Conservation (phyloP, 2,888 invertebrate species). For the Platynereis dumerilii region DNA sequence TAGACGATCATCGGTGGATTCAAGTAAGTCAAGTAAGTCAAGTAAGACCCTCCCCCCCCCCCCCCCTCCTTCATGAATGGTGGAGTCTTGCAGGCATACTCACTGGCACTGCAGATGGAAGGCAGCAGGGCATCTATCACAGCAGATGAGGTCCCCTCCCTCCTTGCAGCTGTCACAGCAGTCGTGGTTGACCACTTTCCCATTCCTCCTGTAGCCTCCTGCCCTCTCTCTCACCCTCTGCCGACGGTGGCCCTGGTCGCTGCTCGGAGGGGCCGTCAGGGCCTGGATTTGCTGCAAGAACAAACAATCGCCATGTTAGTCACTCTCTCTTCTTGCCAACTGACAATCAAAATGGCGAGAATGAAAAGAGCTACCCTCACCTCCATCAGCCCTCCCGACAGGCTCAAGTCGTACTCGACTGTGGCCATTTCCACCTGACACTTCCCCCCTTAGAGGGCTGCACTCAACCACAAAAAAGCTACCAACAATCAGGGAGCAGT, state of each 20-base stretch:
- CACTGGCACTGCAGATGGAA: slow-evolving; percentile 97
- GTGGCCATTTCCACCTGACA: slow-evolving; percentile 66
- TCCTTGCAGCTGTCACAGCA: slow-evolving; percentile 93
- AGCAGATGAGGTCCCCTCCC: slow-evolving; percentile 93
- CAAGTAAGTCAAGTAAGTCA: too few relatives aligned
- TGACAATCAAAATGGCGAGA: slow-evolving; percentile 19
- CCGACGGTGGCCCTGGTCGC: slow-evolving; percentile 72
- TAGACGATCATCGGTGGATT: too few relatives aligned
- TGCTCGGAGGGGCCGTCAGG: slow-evolving; percentile 85
- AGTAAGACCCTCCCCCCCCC: too few relatives aligned
- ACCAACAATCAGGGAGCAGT: neutral
- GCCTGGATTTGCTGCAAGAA: slow-evolving; percentile 81
- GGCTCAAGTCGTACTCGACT: slow-evolving; percentile 78
- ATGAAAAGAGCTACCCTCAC: slow-evolving; percentile 67
- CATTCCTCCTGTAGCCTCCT: slow-evolving; percentile 62
- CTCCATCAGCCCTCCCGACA: slow-evolving; percentile 85
- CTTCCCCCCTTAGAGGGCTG: neutral
- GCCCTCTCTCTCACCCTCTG: slow-evolving; percentile 66
- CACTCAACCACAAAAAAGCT: slow-evolving; percentile 2
- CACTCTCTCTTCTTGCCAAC: neutral
- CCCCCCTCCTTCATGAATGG: too few relatives aligned
- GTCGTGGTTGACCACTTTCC: slow-evolving; percentile 76
- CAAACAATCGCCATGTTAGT: slow-evolving; percentile 11
- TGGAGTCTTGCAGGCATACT: slow-evolving; percentile 51
- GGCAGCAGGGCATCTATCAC: slow-evolving; percentile 93